Conservation (phyloP, 2,113 vertebrate genomes). For the Cisticola juncidis region DNA sequence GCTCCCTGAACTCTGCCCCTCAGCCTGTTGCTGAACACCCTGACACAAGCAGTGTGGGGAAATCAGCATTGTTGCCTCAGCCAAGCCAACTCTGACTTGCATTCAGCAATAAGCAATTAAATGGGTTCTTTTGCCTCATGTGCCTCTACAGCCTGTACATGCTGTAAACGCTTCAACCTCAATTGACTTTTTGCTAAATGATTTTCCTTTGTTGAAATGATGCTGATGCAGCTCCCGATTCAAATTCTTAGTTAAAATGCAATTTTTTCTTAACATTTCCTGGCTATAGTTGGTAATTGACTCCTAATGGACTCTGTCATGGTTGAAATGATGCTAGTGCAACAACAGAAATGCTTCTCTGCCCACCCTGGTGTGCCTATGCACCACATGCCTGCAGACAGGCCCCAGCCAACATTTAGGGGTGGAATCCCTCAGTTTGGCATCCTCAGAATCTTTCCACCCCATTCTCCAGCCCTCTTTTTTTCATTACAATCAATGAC, state of each 20-base stretch:
- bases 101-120: slow-evolving; percentile 52
- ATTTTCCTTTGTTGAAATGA: slow-evolving; percentile 73
- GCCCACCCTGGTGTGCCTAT: neutral
- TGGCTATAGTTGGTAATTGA: slow-evolving; percentile 67
- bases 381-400: neutral
- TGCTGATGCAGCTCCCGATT: slow-evolving; percentile 69
- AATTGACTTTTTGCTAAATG: slow-evolving; percentile 75
- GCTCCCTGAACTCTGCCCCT: neutral
- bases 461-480: neutral
- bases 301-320: slow-evolving; percentile 75
- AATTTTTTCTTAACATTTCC: slow-evolving; percentile 64
- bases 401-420: neutral
- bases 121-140: slow-evolving; percentile 44
- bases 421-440: neutral
- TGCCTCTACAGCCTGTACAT: slow-evolving; percentile 52
- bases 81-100: neutral
- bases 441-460: neutral
- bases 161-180: slow-evolving; percentile 73
- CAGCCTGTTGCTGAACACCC: neutral
- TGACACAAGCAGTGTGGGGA: neutral
- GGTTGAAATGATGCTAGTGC: slow-evolving; percentile 60
- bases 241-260: slow-evolving; percentile 75
- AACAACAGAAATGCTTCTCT: slow-evolving; percentile 57
- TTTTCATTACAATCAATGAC: neutral
- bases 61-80: neutral